phyloP scores from a whole-genome alignment of 1,140 invertebrate genomes.

The Drosophila athabasca region DNA sequence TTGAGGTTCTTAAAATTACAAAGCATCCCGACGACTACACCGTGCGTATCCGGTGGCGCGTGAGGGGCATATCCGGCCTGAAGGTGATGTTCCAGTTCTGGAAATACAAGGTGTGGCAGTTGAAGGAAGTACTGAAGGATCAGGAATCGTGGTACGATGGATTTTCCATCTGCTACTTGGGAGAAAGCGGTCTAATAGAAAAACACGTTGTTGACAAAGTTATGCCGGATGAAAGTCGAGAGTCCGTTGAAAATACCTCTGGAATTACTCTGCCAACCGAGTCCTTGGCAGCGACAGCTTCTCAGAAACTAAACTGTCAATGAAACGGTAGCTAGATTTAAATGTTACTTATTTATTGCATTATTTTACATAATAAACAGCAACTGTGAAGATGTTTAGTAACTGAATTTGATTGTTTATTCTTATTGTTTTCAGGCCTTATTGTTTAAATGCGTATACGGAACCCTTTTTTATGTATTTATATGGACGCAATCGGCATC shows the following conservation, averaged over 20 bases:
- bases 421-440: constrained; percentile 8
- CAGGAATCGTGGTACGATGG: constrained; percentile 94
- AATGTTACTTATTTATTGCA: constrained; percentile 60
- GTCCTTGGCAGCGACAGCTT: constrained; percentile 59
- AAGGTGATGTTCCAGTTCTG: constrained; percentile 90
- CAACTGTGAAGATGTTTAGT: constrained; percentile 52
- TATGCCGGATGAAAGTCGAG: constrained; percentile 78
- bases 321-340: constrained; percentile 42
- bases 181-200: constrained; percentile 89
- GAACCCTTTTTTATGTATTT: constrained; percentile 67
- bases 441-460: constrained; percentile 72
- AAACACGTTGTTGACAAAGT: constrained; percentile 93
- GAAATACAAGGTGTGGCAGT: constrained; percentile 90
- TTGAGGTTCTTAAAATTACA: constrained; percentile 94
- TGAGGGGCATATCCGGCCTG: constrained; percentile 90
- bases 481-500: constrained; percentile 69
- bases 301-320: constrained; percentile 63
- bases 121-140: constrained; percentile 87
- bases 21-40: constrained; percentile 92
- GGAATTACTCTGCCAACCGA: constrained; percentile 56
- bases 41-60: constrained; percentile 93
- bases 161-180: constrained; percentile 94
- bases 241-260: constrained; percentile 45
- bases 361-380: constrained; percentile 54
- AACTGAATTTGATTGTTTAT: constrained; percentile 12